Evolutionary conservation across 2,113 vertebrate genomes (phyloP).

Genomic region (Octodon degus): DNA sequence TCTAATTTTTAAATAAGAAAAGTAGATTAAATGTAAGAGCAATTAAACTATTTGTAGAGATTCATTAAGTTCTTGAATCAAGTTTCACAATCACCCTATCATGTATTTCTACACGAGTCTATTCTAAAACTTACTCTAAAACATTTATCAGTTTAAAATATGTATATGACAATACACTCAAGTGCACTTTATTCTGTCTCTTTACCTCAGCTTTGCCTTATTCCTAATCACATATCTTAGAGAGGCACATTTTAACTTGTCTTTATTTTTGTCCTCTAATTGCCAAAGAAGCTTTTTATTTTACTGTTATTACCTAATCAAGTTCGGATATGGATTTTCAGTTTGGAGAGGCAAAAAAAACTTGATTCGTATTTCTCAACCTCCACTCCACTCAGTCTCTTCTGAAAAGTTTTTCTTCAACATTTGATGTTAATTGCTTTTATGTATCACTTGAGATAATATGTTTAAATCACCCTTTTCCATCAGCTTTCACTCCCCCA

Average conservation of each 20-base stretch:
- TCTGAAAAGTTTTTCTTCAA: not conserved
- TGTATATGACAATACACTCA: not conserved
- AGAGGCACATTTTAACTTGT: not conserved
- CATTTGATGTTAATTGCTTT: not conserved
- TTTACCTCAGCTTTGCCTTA: not conserved
- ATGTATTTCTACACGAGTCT: not conserved
- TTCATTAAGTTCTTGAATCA: not conserved
- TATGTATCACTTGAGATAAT: not conserved
- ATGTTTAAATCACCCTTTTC: not conserved
- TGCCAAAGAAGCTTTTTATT: not conserved
- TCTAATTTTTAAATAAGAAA: constrained; percentile 29
- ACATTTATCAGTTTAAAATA: not conserved
- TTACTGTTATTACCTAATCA: not conserved
- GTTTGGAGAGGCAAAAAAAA: not conserved
- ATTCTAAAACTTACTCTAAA: constrained; percentile 17
- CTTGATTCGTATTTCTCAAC: not conserved
- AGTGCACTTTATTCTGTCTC: not conserved
- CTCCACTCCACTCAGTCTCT: not conserved
- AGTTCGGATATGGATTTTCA: not conserved
- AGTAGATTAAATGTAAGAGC: not conserved
- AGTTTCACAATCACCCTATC: not conserved
- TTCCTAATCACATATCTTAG: not conserved
- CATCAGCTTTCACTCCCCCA: not conserved
- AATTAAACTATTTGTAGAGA: not conserved
- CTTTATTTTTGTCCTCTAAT: not conserved